Conservation (phyloP, 2,113 vertebrate species). For the Ctenodactylus gundi region DNA sequence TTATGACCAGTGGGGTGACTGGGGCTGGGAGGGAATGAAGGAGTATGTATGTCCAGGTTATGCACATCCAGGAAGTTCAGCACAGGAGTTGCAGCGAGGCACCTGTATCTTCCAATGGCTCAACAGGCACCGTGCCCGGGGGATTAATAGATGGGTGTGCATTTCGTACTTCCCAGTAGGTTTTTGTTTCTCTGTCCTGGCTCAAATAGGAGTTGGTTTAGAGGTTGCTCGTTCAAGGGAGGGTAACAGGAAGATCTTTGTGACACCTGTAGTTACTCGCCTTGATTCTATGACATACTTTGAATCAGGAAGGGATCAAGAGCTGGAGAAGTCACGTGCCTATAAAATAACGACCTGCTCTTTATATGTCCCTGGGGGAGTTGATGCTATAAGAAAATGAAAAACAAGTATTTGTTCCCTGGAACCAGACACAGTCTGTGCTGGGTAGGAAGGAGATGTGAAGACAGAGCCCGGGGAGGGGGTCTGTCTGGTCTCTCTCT, state of each 20-base stretch:
- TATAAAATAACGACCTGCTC: neutral
- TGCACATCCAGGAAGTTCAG: no score
- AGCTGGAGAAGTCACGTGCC: neutral
- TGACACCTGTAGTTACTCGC: neutral
- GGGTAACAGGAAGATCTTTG: neutral
- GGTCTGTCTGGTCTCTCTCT: neutral
- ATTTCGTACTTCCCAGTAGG: neutral
- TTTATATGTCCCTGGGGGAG: conserved; percentile 14
- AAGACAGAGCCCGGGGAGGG: neutral
- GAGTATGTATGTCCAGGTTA: no score
- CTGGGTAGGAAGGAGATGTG: neutral
- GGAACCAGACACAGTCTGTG: neutral
- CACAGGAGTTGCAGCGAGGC: no score
- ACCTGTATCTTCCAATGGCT: no score
- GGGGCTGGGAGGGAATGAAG: no score
- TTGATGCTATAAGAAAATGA: conserved; percentile 55
- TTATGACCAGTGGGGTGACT: no score
- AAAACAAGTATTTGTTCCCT: conserved; percentile 57
- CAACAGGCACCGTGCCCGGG: no score
- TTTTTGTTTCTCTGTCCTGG: neutral
- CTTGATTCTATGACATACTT: neutral
- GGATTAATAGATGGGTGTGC: neutral
- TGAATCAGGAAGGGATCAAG: neutral
- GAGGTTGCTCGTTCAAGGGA: neutral
- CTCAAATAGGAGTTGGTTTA: neutral